These are phyloP conservation scores for Drosophila subobscura DNA, from an alignment of 1,140 invertebrate genomes.

Conservation along the genomic window DNA sequence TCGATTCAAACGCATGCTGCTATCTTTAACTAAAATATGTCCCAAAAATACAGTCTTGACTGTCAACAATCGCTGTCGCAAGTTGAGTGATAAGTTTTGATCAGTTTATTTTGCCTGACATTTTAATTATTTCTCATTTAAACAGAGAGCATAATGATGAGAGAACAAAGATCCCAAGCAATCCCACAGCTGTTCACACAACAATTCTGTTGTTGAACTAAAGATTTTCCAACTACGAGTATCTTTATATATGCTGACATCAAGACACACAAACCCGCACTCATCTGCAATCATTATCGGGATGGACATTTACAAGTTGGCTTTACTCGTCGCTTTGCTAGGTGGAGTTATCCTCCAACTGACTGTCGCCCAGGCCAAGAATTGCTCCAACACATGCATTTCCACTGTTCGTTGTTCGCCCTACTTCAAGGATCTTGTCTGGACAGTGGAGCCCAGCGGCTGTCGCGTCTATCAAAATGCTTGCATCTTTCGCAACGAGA, in stretches of 20 bases:
- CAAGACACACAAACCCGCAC: slow-evolving; percentile 6
- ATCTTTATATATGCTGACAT: slow-evolving; percentile 5
- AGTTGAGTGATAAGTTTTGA: slow-evolving; percentile 20
- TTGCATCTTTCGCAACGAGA: slow-evolving; percentile 45
- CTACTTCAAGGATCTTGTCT: slow-evolving; percentile 42
- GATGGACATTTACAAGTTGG: slow-evolving; percentile 14
- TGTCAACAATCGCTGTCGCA: background rate
- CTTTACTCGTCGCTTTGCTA: slow-evolving; percentile 10
- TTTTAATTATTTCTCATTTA: slow-evolving; percentile 1
- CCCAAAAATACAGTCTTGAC: background rate
- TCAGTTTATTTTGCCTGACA: background rate
- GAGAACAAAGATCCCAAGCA: no score
- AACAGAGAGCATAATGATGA: slow-evolving; percentile 4
- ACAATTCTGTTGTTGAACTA: slow-evolving; percentile 6
- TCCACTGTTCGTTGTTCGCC: slow-evolving; percentile 31
- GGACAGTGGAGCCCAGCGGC: slow-evolving; percentile 22
- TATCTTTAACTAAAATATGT: background rate
- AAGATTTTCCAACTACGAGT: slow-evolving; percentile 6
- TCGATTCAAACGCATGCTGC: background rate
- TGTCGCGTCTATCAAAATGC: slow-evolving; percentile 59
- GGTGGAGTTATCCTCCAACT: slow-evolving; percentile 8
- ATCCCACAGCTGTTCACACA: slow-evolving; percentile 31
- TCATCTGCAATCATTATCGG: slow-evolving; percentile 2
- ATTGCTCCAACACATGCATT: slow-evolving; percentile 34
- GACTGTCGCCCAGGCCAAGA: slow-evolving; percentile 10